Base-by-base conservation (phyloP, 2,797 vertebrate species). In the Gymnopithys bicolor region DNA sequence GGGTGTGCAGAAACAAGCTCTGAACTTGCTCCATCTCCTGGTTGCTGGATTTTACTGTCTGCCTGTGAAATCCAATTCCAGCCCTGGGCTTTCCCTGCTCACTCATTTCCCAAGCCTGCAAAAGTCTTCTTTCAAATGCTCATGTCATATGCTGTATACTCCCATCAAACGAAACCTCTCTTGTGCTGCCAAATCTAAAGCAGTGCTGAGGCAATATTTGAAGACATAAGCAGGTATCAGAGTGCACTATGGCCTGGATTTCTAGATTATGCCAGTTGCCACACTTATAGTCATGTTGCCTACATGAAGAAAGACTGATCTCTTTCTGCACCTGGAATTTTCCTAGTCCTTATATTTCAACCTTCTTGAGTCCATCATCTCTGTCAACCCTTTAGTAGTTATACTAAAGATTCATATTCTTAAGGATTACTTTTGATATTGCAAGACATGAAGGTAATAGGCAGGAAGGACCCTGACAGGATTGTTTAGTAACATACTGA, bases 71-170 rank as follows among this genome's bases (percentile, higher is more conserved):
- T 17, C 24, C 39, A 39, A 0, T 37, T 80, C 70, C 23, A 56
- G 7, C 2, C 8, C 19, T 11, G 21, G 25, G 28, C 23, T 77
- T 71, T 43, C 13, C 43, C 23, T 1, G 0, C 25, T 33, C 15
- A 41, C 51, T 70, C 14, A 21, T 22, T 60, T 80, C 13, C 37
- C 24, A 21, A 21, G 15, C 11, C 19, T 33, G 32, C 14, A 22
- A 49, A 92, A 89, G 19, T 24, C 22, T 49, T 63, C 43, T 92
- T 73, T 73, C 45, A 68, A 75, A 75, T 3, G 3, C 13, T 78
- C 45, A 10, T 49, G 21, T 33, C 43, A 25, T 46, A 39, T 1
- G 17, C 35, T 23, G 39, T 14, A 8, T 39, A 19, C 24, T 62
- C 25, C 18, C 12, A 63, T 14, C 51, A 59, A 63, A 52, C 16